A percentile compares a stretch with the other conserved stretches of the same genome.
These are phyloP conservation scores for Dreissena rostriformis DNA, from an alignment of 1,140 invertebrate genomes.

Conservation along the genomic window DNA sequence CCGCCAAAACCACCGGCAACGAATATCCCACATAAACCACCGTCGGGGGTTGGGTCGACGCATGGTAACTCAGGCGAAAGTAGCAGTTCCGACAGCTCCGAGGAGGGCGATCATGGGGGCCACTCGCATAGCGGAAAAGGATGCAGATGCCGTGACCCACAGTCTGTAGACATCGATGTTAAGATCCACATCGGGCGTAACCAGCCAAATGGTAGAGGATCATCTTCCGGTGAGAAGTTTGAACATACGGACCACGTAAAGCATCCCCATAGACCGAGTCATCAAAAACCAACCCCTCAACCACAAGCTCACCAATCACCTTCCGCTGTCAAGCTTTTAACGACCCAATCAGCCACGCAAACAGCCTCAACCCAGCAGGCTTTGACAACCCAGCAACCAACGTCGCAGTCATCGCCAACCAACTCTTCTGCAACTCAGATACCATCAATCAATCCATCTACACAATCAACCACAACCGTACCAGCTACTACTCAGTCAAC, in stretches of 20 bases:
- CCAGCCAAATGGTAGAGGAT: not conserved
- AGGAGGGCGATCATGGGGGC: not conserved
- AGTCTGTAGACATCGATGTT: slow-evolving; percentile 33
- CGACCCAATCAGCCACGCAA: not conserved
- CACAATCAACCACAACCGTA: not conserved
- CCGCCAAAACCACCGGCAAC: not conserved
- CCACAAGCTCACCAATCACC: too few relatives aligned
- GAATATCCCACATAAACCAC: not conserved
- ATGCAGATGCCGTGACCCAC: not conserved
- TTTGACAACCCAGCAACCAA: not conserved
- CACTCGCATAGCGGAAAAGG: not conserved
- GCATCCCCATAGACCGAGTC: too few relatives aligned
- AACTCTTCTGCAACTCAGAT: not conserved
- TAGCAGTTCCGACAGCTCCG: not conserved
- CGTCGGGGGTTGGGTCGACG: too few relatives aligned
- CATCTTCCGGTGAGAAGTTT: too few relatives aligned
- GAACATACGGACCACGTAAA: too few relatives aligned
- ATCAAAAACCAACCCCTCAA: too few relatives aligned
- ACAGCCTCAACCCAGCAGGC: not conserved
- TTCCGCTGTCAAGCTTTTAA: not conserved
- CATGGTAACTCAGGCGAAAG: not conserved
- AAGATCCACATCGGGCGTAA: slow-evolving; percentile 27
- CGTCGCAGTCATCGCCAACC: not conserved
- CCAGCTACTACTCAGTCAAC: not conserved
- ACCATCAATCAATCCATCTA: not conserved